These are phyloP conservation scores for Xestia ashworthii DNA, from an alignment of 2,888 invertebrate genomes.

Conservation along the genomic window DNA sequence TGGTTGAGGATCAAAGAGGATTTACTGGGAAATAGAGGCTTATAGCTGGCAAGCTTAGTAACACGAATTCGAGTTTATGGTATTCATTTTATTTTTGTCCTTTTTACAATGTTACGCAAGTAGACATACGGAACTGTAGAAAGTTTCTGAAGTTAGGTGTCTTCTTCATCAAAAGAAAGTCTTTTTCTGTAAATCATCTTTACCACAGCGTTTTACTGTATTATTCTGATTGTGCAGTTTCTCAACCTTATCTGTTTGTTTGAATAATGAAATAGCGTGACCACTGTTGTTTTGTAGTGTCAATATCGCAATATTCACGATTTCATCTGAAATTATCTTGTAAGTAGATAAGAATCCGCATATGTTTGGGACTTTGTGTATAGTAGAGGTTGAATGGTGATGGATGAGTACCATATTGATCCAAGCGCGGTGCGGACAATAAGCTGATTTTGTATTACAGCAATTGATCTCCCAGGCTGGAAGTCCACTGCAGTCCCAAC, in stretches of 20 bases:
- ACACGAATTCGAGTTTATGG: conserved; percentile 11
- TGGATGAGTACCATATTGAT: conserved; percentile 11
- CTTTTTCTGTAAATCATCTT: background rate
- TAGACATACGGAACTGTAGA: background rate
- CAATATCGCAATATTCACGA: conserved; percentile 28
- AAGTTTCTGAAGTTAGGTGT: background rate
- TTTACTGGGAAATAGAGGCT: conserved; percentile 44
- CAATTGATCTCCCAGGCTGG: conserved; percentile 52
- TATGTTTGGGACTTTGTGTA: conserved; percentile 26
- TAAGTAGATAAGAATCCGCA: conserved; percentile 22
- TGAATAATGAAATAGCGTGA: conserved; percentile 20
- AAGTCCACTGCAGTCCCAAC: conserved; percentile 65
- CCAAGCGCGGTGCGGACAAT: conserved; percentile 34
- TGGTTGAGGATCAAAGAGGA: conserved; percentile 63
- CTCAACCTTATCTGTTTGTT: conserved; percentile 17
- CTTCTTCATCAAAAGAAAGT: conserved; percentile 14
- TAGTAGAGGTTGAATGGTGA: background rate
- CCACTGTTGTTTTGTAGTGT: conserved; percentile 8
- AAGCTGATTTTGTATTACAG: conserved; percentile 44
- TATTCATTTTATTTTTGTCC: conserved; percentile 14
- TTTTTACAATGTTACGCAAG: background rate
- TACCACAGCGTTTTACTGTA: conserved; percentile 1
- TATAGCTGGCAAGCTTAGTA: conserved; percentile 14
- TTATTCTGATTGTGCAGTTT: background rate
- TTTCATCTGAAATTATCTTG: conserved; percentile 41